Evolutionary conservation across 1,140 invertebrate genomes (phyloP), one percentile per base, ranked within the genome.

Genomic region (Drosophila santomea): DNA sequence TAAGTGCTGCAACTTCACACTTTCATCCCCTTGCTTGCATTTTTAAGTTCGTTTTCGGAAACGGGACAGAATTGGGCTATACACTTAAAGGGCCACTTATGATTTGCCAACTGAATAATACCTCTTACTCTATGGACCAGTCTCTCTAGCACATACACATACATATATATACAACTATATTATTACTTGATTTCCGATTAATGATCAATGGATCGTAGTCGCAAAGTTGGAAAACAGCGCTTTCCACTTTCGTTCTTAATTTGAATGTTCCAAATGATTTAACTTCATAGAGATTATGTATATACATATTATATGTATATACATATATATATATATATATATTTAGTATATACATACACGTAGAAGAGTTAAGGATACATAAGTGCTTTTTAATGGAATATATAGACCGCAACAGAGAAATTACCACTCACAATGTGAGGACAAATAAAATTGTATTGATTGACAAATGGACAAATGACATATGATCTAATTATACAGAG

Each of bases 71-170:
- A 11, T n/a, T 28, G 28, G 1, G 10, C 7, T 32, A 25, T 32
- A 25, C 2, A 20, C 38, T 2, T 10, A 38, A 23, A 14, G 50
- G 36, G 15, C 38, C 44, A n/a, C 12, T 36, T 62, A 69, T 71
- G 20, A 75, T 75, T 75, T 76, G 73, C 72, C 43, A 76, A 75
- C 74, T 75, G 62, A 74, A 69, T 80, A 86, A 88, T 86, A 86
- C 83, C 83, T 86, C 83, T 83, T 83, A 79, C 83, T 86, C 83
- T 88, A 86, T 86, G 83, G 83, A 86, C 83, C 83, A 86, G 71
- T 83, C 64, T 69, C 38, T 86, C 64, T 76, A 68, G 77, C 52
- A 82, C 63, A 66, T 66, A 51, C 62, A 83, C 59, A 78, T 58
- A 44, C 39, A 43, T 43, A 43, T 11, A 45, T 45, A 74, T 64